Percentiles rank a stretch among this genome's conserved stretches.
phyloP scores from a whole-genome alignment of 1,140 invertebrate species.

The Heliconius nattereri region DNA sequence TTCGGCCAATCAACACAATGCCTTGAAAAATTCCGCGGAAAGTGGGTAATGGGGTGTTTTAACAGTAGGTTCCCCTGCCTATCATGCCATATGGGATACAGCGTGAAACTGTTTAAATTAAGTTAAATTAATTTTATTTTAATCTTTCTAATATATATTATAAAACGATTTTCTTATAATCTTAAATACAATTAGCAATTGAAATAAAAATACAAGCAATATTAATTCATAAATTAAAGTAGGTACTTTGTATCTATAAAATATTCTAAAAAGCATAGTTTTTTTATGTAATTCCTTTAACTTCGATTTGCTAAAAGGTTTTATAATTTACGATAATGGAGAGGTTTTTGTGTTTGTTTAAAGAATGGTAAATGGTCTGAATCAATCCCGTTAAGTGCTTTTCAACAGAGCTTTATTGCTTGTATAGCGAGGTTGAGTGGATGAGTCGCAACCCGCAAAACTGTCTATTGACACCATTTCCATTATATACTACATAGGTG shows the following conservation, averaged over 20 bases:
- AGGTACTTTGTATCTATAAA: background rate
- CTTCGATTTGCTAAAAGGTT: conserved; percentile 79
- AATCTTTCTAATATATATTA: no score
- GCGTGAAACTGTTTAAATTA: no score
- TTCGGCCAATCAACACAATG: no score
- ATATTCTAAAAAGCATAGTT: conserved; percentile 20
- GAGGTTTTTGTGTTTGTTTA: conserved; percentile 79
- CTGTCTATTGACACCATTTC: conserved; percentile 43
- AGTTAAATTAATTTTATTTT: no score
- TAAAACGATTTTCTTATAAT: no score
- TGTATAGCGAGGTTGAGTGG: conserved; percentile 70
- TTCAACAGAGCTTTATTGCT: conserved; percentile 81
- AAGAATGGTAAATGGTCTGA: conserved; percentile 81
- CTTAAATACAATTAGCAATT: no score
- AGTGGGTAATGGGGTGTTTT: no score
- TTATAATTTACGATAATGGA: conserved; percentile 80
- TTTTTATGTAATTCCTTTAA: conserved; percentile 42
- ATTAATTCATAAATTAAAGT: background rate
- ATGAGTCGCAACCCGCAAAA: conserved; percentile 51
- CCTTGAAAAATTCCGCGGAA: no score
- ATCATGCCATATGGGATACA: no score
- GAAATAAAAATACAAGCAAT: no score
- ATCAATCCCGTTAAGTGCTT: conserved; percentile 82
- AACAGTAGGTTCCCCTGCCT: no score
- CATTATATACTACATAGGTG: conserved; percentile 28